A percentile compares a stretch with the other conserved stretches of the same genome.
These are phyloP conservation scores for Helicoverpa assulta DNA, from an alignment of 2,888 invertebrate species.

Conservation along the genomic window DNA sequence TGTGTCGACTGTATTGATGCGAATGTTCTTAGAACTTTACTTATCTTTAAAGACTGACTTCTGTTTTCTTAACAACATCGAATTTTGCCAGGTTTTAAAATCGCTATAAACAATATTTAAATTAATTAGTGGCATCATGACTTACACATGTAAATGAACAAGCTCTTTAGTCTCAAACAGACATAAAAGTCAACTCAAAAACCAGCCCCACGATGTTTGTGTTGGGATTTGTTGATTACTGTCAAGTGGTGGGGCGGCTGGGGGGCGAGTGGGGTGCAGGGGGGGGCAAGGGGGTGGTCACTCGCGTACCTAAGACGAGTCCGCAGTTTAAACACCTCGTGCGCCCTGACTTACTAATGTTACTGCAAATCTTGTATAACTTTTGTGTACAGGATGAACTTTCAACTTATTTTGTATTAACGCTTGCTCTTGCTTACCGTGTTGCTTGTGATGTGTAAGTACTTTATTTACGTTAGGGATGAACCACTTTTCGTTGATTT, in stretches of 20 bases:
- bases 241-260: slow-evolving; percentile 51
- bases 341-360: slow-evolving; percentile 71
- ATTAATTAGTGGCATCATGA: no score
- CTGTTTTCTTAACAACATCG: not conserved
- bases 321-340: slow-evolving; percentile 81
- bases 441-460: no score
- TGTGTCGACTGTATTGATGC: slow-evolving; percentile 7
- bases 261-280: slow-evolving; percentile 1
- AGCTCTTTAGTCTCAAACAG: slow-evolving; percentile 11
- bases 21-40: slow-evolving; percentile 1
- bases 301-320: slow-evolving; percentile 81
- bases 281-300: slow-evolving; percentile 63
- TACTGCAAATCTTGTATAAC: slow-evolving; percentile 66
- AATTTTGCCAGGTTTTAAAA: no score
- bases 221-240: slow-evolving; percentile 71
- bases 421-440: no score
- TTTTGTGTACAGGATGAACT: slow-evolving; percentile 64
- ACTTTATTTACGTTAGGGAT: no score
- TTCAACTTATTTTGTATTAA: not conserved
- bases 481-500: no score
- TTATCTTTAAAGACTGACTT: not conserved
- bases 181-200: slow-evolving; percentile 51
- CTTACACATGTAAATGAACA: no score
- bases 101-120: no score
- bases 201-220: slow-evolving; percentile 62